Evolutionary conservation across 2,888 invertebrate genomes (phyloP), one percentile per base, ranked within the genome.

Genomic region (Myopa testacea): DNA sequence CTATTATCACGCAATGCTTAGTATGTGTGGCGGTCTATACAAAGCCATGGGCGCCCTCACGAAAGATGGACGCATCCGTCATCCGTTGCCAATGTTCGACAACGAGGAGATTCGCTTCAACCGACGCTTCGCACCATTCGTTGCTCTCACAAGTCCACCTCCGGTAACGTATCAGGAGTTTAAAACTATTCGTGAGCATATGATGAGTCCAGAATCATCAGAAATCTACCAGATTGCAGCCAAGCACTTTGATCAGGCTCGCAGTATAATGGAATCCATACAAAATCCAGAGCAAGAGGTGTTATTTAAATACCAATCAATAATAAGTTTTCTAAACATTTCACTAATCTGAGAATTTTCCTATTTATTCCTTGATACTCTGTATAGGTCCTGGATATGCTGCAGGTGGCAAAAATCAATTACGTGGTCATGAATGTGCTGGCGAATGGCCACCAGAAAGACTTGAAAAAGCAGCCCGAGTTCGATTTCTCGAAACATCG

Each of bases 371-470:
- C 58, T n/a, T 58, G 6, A 4, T 58, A n/a, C 19, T 16, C 14
- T n/a, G 3, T 38, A 8, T 90, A 96, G 94, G 93, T 95, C 79
- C 90, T 92, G 45, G 95, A 95, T 86, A 92, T 98, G 81, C 91
- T 98, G 72, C 96, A 95, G 90, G 95, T 98, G 82, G 94, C 96
- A 62, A 98, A 98, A 91, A 97, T 96, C 0, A 99, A 99, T 91
- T 97, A 96, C 88, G 95, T 99, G 82, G 98, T 98, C 16, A 92
- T 98, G 90, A 98, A 97, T 90, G 91, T 99, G 79, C 90, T 98
- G 81, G 95, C 96, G 0, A 96, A 96, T 80, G 98, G 98, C 10
- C 98, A 98, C 89, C 96, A 96, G 88, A 93, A 94, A 84, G 96
- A 96, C 80, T 94, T 95, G 0, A 93, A 92, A 78, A 93, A 93